Percentiles rank a stretch among this genome's conserved stretches.
These are phyloP conservation scores for Troides oblongomaculatus DNA, from an alignment of 2,888 invertebrate species.

Conservation along the genomic window DNA sequence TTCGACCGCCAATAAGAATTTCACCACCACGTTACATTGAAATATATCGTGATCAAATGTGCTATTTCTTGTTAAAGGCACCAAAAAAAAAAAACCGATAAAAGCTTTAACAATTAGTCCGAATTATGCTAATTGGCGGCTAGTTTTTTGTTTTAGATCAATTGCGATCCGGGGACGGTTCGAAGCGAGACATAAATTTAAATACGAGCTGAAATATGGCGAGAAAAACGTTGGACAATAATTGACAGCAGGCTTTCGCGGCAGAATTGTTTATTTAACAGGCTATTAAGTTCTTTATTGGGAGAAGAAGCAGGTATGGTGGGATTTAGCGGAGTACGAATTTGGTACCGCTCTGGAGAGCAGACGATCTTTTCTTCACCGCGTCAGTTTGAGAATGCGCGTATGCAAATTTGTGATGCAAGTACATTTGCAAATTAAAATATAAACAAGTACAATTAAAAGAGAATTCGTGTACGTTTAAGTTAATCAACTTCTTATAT, in stretches of 20 bases:
- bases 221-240: conserved; percentile 23
- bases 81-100: conserved; percentile 6
- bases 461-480: too few species aligned
- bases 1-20: conserved; percentile 6
- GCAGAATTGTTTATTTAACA: conserved; percentile 19
- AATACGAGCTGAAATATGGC: conserved; percentile 21
- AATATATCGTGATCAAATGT: conserved; percentile 17
- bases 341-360: conserved; percentile 8
- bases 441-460: too few species aligned
- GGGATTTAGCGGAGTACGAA: conserved; percentile 14
- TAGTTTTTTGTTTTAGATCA: conserved; percentile 29
- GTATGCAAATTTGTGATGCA: conserved; percentile 12
- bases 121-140: conserved; percentile 27
- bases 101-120: conserved; percentile 22
- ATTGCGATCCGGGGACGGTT: conserved; percentile 18
- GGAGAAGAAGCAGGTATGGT: conserved; percentile 1
- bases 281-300: conserved; percentile 27
- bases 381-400: conserved; percentile 11
- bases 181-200: conserved; percentile 30
- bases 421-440: too few species aligned
- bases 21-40: conserved; percentile 3
- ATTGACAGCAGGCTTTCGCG: conserved; percentile 17
- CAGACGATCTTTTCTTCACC: conserved; percentile 2
- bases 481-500: too few species aligned
- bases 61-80: conserved; percentile 12